A percentile compares a stretch with the other conserved stretches of the same genome.
These are phyloP conservation scores for Typhlomys cinereus DNA, from an alignment of 2,113 vertebrate genomes.

Conservation along the genomic window DNA sequence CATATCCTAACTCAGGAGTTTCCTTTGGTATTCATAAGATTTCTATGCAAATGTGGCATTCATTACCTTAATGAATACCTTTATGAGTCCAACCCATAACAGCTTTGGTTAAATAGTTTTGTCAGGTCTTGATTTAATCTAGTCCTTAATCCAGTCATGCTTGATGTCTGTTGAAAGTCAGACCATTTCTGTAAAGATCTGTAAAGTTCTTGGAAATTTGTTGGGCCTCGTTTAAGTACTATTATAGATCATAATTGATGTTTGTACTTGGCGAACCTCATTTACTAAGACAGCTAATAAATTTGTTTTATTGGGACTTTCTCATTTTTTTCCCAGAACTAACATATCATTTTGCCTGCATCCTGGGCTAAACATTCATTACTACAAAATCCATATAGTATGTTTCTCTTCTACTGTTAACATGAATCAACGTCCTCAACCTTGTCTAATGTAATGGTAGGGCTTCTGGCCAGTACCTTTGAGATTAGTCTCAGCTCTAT, in stretches of 20 bases:
- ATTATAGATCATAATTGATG: background rate
- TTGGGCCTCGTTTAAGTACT: background rate
- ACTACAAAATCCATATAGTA: background rate
- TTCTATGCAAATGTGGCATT: constrained; percentile 12
- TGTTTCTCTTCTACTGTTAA: background rate
- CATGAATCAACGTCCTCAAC: background rate
- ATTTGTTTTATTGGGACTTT: background rate
- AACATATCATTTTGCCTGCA: background rate
- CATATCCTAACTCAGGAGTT: background rate
- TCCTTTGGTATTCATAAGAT: constrained; percentile 27
- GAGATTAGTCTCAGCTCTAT: background rate
- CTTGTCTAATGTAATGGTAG: background rate
- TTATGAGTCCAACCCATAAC: background rate
- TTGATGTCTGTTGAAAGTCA: constrained; percentile 13
- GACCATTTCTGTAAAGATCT: constrained; percentile 35
- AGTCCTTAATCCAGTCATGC: background rate
- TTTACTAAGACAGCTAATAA: background rate
- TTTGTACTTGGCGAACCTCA: background rate
- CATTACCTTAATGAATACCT: constrained; percentile 7
- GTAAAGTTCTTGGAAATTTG: constrained; percentile 11
- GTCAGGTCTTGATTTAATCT: background rate
- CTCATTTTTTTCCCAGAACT: background rate
- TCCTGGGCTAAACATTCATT: background rate
- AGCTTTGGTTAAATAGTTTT: constrained; percentile 5
- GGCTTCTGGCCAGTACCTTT: background rate